Conservation (phyloP, 2,888 invertebrate species). For the Hypolimnas misippus region DNA sequence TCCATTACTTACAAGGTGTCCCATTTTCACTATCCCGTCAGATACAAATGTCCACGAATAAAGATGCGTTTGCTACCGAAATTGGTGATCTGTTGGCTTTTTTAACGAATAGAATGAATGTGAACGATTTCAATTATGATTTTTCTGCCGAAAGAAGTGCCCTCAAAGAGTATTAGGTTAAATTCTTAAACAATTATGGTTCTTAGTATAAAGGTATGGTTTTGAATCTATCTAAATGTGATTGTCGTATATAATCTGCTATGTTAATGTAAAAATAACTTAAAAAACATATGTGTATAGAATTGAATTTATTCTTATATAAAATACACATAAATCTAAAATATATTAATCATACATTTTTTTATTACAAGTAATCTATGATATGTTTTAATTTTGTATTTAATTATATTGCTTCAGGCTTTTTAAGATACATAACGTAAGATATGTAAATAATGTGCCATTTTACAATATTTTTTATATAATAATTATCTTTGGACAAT, state of each 20-base stretch:
- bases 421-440: not conserved
- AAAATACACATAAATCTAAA: constrained; percentile 3
- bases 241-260: not conserved
- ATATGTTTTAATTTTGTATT: constrained; percentile 9
- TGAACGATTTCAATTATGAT: constrained; percentile 75
- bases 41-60: constrained; percentile 72
- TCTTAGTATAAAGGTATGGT: not conserved
- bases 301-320: constrained; percentile 4
- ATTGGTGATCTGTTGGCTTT: constrained; percentile 80
- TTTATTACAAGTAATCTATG: not conserved
- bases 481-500: constrained; percentile 8
- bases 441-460: constrained; percentile 6
- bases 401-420: not conserved
- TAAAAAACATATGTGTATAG: not conserved
- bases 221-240: not conserved
- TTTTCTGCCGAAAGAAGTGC: constrained; percentile 83
- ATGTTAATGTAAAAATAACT: not conserved
- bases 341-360: constrained; percentile 4
- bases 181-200: not conserved
- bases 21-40: constrained; percentile 81
- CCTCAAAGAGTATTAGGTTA: constrained; percentile 69
- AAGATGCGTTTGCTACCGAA: constrained; percentile 77
- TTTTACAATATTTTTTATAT: not conserved
- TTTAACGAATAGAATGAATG: constrained; percentile 72
- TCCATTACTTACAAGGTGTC: constrained; percentile 81